Evolutionary conservation across 1,140 invertebrate genomes (phyloP).

Genomic region (Cydia strobilella): DNA sequence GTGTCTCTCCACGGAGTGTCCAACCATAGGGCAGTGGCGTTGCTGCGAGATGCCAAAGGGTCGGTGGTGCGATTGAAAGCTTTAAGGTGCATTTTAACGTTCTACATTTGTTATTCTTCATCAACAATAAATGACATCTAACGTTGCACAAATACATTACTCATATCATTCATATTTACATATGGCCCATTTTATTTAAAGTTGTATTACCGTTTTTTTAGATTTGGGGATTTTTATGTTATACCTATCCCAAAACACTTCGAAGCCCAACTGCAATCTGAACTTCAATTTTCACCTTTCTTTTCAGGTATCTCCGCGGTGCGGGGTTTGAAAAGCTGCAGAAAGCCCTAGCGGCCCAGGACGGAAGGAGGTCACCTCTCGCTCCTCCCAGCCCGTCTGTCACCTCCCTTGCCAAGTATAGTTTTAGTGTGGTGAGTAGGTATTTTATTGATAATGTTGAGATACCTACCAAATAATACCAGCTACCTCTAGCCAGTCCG

Average conservation of each 20-base stretch:
- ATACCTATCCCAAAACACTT: no score
- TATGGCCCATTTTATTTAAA: no score
- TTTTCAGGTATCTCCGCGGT: constrained; percentile 88
- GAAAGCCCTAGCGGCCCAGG: constrained; percentile 88
- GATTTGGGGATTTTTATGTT: no score
- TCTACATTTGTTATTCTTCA: background rate
- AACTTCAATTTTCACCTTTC: background rate
- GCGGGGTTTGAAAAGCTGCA: constrained; percentile 95
- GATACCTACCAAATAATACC: background rate
- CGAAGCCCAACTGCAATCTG: no score
- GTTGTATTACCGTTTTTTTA: no score
- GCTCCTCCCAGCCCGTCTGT: constrained; percentile 87
- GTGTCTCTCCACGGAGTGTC: constrained; percentile 91
- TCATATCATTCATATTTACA: no score
- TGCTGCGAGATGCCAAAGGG: constrained; percentile 88
- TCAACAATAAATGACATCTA: background rate
- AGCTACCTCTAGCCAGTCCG: no score
- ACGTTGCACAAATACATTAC: background rate
- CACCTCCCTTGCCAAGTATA: constrained; percentile 88
- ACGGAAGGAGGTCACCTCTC: constrained; percentile 81
- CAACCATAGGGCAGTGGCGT: constrained; percentile 95
- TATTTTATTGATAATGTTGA: constrained; percentile 38
- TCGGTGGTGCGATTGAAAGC: constrained; percentile 89
- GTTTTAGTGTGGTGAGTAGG: constrained; percentile 85
- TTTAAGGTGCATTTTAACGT: constrained; percentile 50